Conservation (phyloP, 2,113 vertebrate genomes). For the Pseudopipra pipra region DNA sequence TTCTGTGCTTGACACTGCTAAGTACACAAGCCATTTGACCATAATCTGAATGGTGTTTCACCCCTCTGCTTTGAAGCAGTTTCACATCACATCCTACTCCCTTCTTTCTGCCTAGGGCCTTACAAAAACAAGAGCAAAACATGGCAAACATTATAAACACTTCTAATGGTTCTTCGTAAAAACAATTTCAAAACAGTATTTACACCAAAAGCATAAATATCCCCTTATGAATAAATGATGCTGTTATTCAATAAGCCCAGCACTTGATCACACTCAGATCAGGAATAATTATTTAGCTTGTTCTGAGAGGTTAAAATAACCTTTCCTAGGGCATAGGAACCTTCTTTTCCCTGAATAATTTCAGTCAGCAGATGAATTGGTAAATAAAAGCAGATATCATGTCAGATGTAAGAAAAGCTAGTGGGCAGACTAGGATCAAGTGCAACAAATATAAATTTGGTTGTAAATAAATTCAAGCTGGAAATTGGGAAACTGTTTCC, state of each 20-base stretch:
- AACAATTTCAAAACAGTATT: not conserved
- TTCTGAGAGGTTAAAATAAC: conserved; percentile 17
- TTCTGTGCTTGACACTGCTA: not conserved
- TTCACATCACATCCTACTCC: not conserved
- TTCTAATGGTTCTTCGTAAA: not conserved
- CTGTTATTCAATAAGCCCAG: not conserved
- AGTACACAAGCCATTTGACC: not conserved
- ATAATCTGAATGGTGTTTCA: not conserved
- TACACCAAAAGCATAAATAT: not conserved
- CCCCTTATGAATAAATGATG: conserved; percentile 4
- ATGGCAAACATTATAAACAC: not conserved
- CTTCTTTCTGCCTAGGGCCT: not conserved
- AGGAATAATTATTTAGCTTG: not conserved
- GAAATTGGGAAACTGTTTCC: not conserved
- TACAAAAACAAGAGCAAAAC: not conserved
- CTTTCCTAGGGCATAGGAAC: not conserved
- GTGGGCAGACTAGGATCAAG: not conserved
- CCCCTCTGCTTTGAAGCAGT: not conserved
- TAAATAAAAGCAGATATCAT: not conserved
- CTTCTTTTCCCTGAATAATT: not conserved
- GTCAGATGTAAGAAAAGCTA: not conserved
- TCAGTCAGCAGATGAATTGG: not conserved
- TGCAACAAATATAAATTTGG: not conserved
- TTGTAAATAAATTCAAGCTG: not conserved
- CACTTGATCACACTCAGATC: not conserved